Percentiles rank a stretch among this genome's conserved stretches.
These are phyloP conservation scores for Platyscelio sp. DNA, from an alignment of 2,888 invertebrate genomes.

Conservation along the genomic window DNA sequence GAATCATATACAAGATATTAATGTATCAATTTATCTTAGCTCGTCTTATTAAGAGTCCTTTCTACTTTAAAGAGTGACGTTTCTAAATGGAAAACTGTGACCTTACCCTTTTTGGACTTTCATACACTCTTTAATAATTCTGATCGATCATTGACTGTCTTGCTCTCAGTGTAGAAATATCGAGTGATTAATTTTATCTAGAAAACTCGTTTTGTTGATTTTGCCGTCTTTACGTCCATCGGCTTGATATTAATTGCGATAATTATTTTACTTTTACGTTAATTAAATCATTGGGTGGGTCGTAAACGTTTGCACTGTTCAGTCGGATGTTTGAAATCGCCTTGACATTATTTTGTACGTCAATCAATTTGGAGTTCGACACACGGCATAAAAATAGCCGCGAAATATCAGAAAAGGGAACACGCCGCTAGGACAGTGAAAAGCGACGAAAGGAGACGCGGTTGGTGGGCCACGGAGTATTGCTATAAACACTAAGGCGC, in stretches of 20 bases:
- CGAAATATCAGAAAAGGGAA: conserved; percentile 49
- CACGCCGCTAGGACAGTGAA: conserved; percentile 55
- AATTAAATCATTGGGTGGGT: conserved; percentile 23
- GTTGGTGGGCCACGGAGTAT: conserved; percentile 78
- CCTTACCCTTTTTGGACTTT: conserved; percentile 64
- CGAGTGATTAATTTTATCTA: conserved; percentile 48
- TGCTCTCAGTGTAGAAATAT: conserved; percentile 34
- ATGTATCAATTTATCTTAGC: conserved; percentile 83
- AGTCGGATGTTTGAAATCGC: conserved; percentile 4
- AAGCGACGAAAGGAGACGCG: conserved; percentile 73
- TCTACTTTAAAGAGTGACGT: conserved; percentile 69
- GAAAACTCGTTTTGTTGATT: conserved; percentile 33
- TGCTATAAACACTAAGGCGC: conserved; percentile 87
- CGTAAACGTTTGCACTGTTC: too few species aligned
- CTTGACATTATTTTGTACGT: conserved; percentile 58
- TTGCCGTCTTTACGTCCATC: conserved; percentile 9
- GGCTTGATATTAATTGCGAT: conserved; percentile 11
- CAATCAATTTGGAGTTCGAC: conserved; percentile 48
- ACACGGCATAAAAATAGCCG: conserved; percentile 56
- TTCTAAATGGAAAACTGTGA: conserved; percentile 69
- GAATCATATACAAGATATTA: conserved; percentile 83
- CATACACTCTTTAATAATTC: conserved; percentile 54
- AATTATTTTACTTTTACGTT: conserved; percentile 17
- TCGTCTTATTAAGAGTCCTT: conserved; percentile 71
- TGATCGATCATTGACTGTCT: conserved; percentile 62